A percentile compares a stretch with the other conserved stretches of the same genome.
These are phyloP conservation scores for Bubo scandiacus DNA, from an alignment of 2,113 vertebrate species.

Conservation along the genomic window DNA sequence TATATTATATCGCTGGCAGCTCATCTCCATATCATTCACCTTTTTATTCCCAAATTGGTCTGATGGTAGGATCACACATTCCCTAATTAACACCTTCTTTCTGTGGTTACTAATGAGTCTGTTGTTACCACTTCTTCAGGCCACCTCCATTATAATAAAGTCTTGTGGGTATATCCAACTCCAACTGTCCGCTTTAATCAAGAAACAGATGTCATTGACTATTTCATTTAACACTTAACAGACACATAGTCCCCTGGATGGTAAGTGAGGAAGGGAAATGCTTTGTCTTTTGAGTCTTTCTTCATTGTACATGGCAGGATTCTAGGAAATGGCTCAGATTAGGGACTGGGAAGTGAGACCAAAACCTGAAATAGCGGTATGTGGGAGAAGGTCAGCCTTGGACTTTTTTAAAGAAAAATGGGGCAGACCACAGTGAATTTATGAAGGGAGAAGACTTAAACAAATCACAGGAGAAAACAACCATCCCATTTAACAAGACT, in stretches of 20 bases:
- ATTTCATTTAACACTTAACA: background rate
- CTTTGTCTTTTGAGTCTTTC: background rate
- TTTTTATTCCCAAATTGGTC: slow-evolving; percentile 49
- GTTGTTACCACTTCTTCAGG: slow-evolving; percentile 33
- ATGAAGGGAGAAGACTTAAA: background rate
- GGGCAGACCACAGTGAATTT: background rate
- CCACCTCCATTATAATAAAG: slow-evolving; percentile 55
- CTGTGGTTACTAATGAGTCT: slow-evolving; percentile 25
- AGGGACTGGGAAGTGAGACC: background rate
- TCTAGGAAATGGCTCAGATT: background rate
- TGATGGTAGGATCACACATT: slow-evolving; percentile 67
- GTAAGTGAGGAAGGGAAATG: background rate
- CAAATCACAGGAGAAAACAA: background rate
- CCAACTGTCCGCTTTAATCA: slow-evolving; percentile 70
- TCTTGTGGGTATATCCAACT: slow-evolving; percentile 48
- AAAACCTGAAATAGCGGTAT: background rate
- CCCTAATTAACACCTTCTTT: slow-evolving; percentile 73
- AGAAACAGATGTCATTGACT: slow-evolving; percentile 69
- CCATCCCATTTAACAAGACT: background rate
- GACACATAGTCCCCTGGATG: background rate
- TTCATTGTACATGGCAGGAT: background rate
- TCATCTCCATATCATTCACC: slow-evolving; percentile 70
- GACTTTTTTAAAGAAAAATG: background rate
- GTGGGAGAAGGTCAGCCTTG: background rate
- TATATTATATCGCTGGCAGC: slow-evolving; percentile 63